Evolutionary conservation across 2,113 vertebrate species (phyloP), one percentile per base, ranked within the genome.

Genomic region (Sakesphorus luctuosus): DNA sequence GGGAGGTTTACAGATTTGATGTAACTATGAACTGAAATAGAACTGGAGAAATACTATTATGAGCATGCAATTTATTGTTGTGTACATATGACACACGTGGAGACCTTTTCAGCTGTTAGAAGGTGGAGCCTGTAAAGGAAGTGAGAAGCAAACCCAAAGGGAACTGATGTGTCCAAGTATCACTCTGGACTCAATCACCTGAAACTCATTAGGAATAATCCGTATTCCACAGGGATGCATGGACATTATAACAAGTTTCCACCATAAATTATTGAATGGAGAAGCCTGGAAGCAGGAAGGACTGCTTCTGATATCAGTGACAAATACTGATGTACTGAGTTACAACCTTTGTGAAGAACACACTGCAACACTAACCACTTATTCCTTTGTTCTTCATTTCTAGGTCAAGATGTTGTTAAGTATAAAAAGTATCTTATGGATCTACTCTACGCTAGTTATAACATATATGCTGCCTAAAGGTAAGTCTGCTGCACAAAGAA

Each of bases 361-460:
- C 15, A 24, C 6, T 31, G 66, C 68, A 91, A 38, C 81, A 80
- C 53, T 97, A 91, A 96, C 56, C 9, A 16, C 13, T 61, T 76
- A 11, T 58, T 94, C 72, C n/a, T 80, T 83, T 97, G 87, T 93
- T 95, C 89, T 87, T 94, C 94, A 46, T 96, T 97, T 84, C 80
- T 97, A 99, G 98, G 96, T 95, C 97, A 98, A 99, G 98, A 99
- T 99, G 99, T 95, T 98, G 96, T 97, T 98, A 97, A 98, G 98
- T 96, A 98, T 99, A 97, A 99, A 98, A 96, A 98, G 98, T 87
- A 97, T 99, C 97, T 98, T 99, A 96, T 99, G 99, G 99, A 98
- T 99, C 83, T 99, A 92, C 88, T 99, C 97, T 83, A 96, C 98
- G 0, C 98, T 98, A 88, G 97, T 97, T 95, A 95, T 98, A 97